These are phyloP conservation scores for Dicaeum eximium DNA, from an alignment of 2,113 vertebrate genomes.

Conservation along the genomic window DNA sequence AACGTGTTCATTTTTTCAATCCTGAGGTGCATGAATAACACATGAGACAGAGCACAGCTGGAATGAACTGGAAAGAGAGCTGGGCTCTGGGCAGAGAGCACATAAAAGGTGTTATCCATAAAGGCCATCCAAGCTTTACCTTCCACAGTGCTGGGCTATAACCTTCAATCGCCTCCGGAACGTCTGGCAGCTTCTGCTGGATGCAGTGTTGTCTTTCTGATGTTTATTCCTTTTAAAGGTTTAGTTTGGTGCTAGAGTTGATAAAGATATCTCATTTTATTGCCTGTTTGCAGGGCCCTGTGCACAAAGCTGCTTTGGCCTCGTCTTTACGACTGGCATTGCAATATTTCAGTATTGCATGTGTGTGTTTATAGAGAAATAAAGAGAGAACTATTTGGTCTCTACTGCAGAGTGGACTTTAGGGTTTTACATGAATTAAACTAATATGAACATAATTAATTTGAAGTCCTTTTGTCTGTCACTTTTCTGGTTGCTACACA, in stretches of 20 bases:
- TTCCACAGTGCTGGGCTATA: fast-evolving
- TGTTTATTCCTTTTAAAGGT: background rate
- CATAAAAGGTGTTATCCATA: background rate
- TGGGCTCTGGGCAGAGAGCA: background rate
- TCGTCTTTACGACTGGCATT: fast-evolving
- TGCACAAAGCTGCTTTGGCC: background rate
- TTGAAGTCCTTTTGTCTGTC: background rate
- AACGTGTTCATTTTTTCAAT: background rate
- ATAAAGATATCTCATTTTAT: background rate
- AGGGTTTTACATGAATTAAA: background rate
- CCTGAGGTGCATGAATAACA: background rate
- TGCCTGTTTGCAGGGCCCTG: background rate
- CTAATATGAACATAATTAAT: background rate
- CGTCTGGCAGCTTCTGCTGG: background rate
- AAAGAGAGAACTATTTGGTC: fast-evolving
- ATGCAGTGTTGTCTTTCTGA: fast-evolving
- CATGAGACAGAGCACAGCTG: background rate
- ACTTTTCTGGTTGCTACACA: background rate
- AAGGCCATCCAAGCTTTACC: background rate
- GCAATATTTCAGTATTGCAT: fast-evolving
- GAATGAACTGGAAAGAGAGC: background rate
- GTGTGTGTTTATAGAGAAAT: background rate
- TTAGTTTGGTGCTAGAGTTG: fast-evolving
- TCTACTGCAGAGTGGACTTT: background rate
- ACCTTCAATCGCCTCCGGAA: background rate